These are phyloP conservation scores for Salarias fasciatus DNA, from an alignment of 2,797 vertebrate genomes.

Conservation along the genomic window DNA sequence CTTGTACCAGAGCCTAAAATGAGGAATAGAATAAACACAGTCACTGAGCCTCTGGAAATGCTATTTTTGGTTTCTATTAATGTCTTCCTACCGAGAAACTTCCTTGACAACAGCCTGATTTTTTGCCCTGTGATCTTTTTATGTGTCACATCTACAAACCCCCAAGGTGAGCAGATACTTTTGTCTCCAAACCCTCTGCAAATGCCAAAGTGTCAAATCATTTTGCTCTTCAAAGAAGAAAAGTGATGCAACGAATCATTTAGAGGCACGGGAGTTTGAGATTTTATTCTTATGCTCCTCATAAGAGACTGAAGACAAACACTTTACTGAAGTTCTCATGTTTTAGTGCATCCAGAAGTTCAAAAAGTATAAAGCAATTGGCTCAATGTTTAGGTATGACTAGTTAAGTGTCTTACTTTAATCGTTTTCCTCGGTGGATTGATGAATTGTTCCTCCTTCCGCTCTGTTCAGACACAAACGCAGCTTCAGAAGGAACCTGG, in stretches of 20 bases:
- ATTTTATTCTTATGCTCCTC: background rate
- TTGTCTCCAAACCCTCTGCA: constrained; percentile 47
- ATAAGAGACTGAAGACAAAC: no score
- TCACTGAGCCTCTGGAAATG: constrained; percentile 6
- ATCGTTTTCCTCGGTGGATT: background rate
- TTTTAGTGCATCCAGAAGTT: background rate
- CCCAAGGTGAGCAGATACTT: constrained; percentile 26
- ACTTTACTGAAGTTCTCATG: no score
- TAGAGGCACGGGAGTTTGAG: background rate
- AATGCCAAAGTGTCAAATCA: constrained; percentile 66
- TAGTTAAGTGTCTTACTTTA: background rate
- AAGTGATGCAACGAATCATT: constrained; percentile 28
- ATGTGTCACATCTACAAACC: constrained; percentile 17
- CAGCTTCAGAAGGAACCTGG: background rate
- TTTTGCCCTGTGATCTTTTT: constrained; percentile 52
- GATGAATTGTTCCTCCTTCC: background rate
- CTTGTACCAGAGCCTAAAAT: no score
- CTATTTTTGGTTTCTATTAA: constrained; percentile 18
- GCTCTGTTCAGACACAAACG: no score
- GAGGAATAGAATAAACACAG: constrained; percentile 10
- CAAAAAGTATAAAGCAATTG: background rate
- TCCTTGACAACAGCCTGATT: constrained; percentile 41
- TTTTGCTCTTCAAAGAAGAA: constrained; percentile 24
- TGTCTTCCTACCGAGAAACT: constrained; percentile 4
- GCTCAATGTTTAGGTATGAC: no score